A percentile compares a stretch with the other conserved stretches of the same genome.
Conservation (phyloP, 30 jellyfish, hydroid and myxozoan species). For the Aurelia sp. region DNA sequence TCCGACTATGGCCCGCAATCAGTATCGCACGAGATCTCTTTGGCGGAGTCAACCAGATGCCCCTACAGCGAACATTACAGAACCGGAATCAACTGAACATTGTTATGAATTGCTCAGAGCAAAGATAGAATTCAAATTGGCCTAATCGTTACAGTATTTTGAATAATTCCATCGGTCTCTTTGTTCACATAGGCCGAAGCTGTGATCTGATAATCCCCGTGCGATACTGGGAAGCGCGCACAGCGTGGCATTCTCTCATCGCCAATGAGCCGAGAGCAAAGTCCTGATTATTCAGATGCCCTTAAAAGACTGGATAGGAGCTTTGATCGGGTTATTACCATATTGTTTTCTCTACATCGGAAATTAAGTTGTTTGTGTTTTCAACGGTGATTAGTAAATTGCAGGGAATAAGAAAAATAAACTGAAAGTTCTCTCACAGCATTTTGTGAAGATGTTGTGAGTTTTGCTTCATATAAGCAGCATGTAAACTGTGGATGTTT, state of each 20-base stretch:
- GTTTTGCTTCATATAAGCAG: no score
- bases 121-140: neutral
- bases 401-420: neutral
- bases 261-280: constrained; percentile 17
- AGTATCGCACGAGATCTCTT: no score
- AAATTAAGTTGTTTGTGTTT: neutral
- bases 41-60: no score
- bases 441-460: no score
- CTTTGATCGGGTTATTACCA: constrained; percentile 59
- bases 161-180: neutral
- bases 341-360: neutral
- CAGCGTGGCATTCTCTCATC: constrained; percentile 25
- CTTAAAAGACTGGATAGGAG: constrained; percentile 39
- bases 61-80: no score
- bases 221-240: constrained; percentile 2
- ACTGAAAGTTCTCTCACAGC: neutral
- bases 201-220: constrained; percentile 29
- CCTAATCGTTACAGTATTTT: neutral
- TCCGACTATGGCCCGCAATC: no score
- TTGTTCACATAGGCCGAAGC: constrained; percentile 7
- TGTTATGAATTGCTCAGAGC: no score
- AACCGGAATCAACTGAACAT: no score
- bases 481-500: no score
- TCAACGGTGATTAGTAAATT: neutral
- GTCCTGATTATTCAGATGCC: constrained; percentile 17